Percentiles rank a stretch among this genome's conserved stretches.
Evolutionary conservation across 35 echinoderm and acorn worm species (phyloP).

Genomic region (Heliocidaris tuberculata): DNA sequence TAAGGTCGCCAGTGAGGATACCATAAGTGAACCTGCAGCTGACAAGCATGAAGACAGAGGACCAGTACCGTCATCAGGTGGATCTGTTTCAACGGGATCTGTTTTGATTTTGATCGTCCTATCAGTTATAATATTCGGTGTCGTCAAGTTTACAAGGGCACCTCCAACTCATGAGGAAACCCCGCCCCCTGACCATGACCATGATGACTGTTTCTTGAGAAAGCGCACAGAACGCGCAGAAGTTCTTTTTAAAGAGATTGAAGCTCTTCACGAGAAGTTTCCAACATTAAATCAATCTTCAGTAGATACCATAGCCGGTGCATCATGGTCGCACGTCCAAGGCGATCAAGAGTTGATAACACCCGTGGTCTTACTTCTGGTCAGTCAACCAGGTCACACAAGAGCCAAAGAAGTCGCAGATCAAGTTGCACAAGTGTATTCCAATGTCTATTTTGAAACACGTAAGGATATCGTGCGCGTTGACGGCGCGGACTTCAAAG

Average conservation of each 20-base stretch:
- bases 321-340: background rate
- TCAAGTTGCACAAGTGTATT: background rate
- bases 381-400: background rate
- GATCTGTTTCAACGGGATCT: background rate
- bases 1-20: background rate
- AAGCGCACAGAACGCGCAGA: background rate
- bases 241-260: background rate
- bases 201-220: background rate
- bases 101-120: background rate
- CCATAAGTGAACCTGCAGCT: background rate
- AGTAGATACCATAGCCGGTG: background rate
- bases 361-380: constrained; percentile 16
- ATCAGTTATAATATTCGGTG: background rate
- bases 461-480: background rate
- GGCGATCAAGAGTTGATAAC: background rate
- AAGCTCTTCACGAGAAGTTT: background rate
- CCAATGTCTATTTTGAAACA: background rate
- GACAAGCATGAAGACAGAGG: background rate
- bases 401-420: background rate
- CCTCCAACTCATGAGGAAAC: background rate
- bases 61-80: background rate
- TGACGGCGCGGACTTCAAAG: background rate
- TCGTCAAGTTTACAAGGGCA: background rate
- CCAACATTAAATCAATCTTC: background rate
- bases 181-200: background rate